These are phyloP conservation scores for Maniola jurtina DNA, from an alignment of 1,140 invertebrate genomes.

Conservation along the genomic window DNA sequence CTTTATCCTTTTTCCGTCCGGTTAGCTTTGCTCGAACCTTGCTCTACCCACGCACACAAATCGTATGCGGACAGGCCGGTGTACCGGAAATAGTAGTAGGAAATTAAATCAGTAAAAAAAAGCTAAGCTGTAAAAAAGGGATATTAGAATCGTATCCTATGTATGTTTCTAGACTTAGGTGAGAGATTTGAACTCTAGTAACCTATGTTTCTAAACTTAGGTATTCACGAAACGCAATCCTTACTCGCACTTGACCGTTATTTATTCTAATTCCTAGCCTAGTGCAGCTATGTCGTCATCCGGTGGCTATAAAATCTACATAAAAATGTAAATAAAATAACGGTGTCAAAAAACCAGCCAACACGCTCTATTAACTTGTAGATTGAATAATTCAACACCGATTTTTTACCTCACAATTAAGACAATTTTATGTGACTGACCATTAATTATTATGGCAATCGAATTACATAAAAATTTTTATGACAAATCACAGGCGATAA, in stretches of 20 bases:
- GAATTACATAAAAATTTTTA: background rate
- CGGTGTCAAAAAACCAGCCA: constrained; percentile 4
- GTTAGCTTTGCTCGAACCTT: too few relatives aligned
- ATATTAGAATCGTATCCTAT: too few relatives aligned
- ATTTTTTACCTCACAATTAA: background rate
- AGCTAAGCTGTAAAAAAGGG: too few relatives aligned
- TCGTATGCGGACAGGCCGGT: too few relatives aligned
- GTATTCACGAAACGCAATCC: background rate
- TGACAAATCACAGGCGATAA: background rate
- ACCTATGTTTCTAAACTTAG: background rate
- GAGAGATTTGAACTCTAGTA: background rate
- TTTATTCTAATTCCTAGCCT: constrained; percentile 6
- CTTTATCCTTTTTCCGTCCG: too few relatives aligned
- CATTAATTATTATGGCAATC: background rate
- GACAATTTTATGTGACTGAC: background rate
- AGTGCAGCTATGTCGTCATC: background rate
- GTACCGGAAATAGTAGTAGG: too few relatives aligned
- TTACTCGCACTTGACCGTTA: constrained; percentile 1
- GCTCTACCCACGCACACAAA: too few relatives aligned
- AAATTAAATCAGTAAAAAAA: too few relatives aligned
- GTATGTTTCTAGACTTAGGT: background rate
- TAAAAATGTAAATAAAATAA: constrained; percentile 14
- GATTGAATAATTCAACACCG: background rate
- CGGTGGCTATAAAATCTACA: constrained; percentile 2
- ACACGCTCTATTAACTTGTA: background rate